A percentile compares a stretch with the other conserved stretches of the same genome.
phyloP scores from a whole-genome alignment of 1,140 invertebrate genomes.

The Acyrthosiphon pisum region DNA sequence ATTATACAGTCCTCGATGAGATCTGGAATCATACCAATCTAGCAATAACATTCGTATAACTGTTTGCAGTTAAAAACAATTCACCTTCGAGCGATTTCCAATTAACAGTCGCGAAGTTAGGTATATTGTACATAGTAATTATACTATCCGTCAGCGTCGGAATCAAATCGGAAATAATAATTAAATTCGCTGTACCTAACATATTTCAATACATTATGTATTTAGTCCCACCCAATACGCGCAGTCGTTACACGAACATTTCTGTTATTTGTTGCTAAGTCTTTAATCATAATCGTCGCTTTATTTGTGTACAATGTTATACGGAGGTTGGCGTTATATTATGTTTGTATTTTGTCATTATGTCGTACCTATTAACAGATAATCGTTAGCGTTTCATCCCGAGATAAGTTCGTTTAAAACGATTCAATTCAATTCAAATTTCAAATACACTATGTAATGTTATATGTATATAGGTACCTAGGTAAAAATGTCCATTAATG shows the following conservation, averaged over 20 bases:
- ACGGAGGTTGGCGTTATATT: not conserved
- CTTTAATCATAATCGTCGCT: not conserved
- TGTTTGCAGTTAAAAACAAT: not conserved
- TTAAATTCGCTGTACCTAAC: not conserved
- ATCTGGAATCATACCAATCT: not conserved
- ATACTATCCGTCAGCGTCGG: not conserved
- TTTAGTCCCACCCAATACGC: not conserved
- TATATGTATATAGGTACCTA: not conserved
- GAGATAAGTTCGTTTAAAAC: not conserved
- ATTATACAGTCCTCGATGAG: not conserved
- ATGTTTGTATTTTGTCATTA: not conserved
- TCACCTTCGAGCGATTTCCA: not conserved
- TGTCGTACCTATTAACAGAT: not conserved
- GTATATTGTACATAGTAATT: not conserved
- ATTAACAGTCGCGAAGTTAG: not conserved
- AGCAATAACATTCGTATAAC: not conserved
- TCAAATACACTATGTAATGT: not conserved
- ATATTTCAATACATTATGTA: not conserved
- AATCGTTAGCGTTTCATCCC: not conserved
- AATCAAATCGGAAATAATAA: not conserved
- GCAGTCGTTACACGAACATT: not conserved
- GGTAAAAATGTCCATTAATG: not conserved
- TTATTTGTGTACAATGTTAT: not conserved
- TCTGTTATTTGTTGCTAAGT: not conserved
- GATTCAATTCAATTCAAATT: not conserved